phyloP scores from a whole-genome alignment of 2,797 vertebrate species.

The Enoplosus armatus region DNA sequence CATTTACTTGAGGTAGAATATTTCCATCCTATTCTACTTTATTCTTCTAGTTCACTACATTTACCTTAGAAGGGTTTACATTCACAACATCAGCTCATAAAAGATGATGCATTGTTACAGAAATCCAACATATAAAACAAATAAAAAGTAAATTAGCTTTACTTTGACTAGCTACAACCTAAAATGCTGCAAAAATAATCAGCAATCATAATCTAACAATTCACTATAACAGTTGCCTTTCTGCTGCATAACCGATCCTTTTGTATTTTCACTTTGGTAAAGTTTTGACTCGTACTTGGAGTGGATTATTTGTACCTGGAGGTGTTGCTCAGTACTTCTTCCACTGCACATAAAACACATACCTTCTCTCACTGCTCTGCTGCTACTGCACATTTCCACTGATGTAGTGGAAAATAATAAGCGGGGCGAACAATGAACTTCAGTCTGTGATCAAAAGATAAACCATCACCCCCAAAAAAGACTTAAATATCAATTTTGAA shows the following conservation, averaged over 20 bases:
- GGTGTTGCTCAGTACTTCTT: not conserved
- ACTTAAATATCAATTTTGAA: not conserved
- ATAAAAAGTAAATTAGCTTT: not conserved
- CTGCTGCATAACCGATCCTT: not conserved
- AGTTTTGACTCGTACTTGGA: too few species aligned
- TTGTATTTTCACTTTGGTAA: not conserved
- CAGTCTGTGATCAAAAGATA: slow-evolving; percentile 5
- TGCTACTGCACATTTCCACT: slow-evolving; percentile 6
- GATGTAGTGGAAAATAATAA: slow-evolving; percentile 20
- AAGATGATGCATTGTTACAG: not conserved
- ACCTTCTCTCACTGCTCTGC: not conserved
- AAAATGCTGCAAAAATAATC: not conserved
- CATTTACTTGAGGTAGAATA: not conserved
- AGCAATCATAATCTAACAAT: too few species aligned
- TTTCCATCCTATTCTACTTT: not conserved
- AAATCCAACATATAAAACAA: not conserved
- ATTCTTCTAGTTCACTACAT: not conserved
- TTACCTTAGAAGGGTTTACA: too few species aligned
- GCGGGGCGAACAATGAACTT: not conserved
- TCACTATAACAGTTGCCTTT: not conserved
- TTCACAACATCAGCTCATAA: not conserved
- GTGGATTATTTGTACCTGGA: not conserved
- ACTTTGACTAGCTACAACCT: not conserved
- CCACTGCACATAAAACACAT: not conserved
- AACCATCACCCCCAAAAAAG: not conserved